Percentiles rank a stretch among this genome's conserved stretches.
These are phyloP conservation scores for Pelecanus crispus DNA, from an alignment of 2,113 vertebrate genomes.

Conservation along the genomic window DNA sequence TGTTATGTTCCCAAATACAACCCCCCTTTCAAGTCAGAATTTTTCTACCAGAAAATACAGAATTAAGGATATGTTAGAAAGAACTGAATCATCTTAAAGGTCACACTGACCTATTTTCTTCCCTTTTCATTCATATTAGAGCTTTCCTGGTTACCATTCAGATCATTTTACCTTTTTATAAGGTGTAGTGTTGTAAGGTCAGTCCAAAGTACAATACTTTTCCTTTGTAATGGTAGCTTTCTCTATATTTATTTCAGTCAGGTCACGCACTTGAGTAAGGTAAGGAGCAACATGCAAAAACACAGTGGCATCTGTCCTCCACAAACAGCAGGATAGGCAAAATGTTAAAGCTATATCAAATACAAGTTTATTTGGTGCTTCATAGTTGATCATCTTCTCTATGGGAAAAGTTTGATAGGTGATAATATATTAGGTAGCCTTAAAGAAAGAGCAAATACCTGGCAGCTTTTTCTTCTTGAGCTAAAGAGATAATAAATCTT, in stretches of 20 bases:
- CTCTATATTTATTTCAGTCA: not conserved
- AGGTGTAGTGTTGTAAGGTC: not conserved
- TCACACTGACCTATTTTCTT: not conserved
- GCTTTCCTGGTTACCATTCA: not conserved
- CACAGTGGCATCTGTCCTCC: not conserved
- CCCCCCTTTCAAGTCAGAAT: not conserved
- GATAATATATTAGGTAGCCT: not conserved
- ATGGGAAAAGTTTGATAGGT: not conserved
- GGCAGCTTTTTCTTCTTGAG: not conserved
- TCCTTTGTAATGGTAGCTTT: not conserved
- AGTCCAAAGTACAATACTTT: not conserved
- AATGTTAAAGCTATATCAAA: not conserved
- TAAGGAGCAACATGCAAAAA: not conserved
- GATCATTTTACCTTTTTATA: not conserved
- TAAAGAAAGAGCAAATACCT: not conserved
- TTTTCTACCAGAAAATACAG: not conserved
- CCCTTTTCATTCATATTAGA: not conserved
- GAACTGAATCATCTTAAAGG: not conserved
- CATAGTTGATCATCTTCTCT: not conserved
- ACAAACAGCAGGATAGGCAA: not conserved
- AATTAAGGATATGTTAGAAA: not conserved
- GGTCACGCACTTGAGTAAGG: not conserved
- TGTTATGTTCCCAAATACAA: not conserved
- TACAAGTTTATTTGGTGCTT: not conserved
- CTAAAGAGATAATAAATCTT: not conserved